Evolutionary conservation across 2,797 vertebrate genomes (phyloP).

Genomic region (Anguilla marmorata): DNA sequence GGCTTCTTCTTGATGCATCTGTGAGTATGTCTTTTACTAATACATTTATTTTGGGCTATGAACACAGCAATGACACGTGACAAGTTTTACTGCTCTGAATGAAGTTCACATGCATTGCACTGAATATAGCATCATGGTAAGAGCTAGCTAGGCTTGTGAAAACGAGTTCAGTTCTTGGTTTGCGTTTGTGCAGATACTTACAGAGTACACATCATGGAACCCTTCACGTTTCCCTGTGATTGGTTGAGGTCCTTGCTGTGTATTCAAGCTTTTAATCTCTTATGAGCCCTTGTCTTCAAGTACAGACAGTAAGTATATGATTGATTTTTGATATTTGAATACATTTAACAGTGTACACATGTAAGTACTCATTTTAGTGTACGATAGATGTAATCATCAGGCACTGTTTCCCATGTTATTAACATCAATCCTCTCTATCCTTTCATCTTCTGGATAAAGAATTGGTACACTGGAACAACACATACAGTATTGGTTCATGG

Average conservation of each 20-base stretch:
- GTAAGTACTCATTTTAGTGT: neutral
- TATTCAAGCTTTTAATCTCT: neutral
- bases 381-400: neutral
- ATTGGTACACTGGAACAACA: neutral
- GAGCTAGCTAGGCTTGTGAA: neutral
- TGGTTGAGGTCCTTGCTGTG: neutral
- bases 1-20: neutral
- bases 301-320: neutral
- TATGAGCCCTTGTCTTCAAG: neutral
- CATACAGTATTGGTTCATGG: neutral
- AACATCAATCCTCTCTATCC: neutral
- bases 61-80: too few relatives aligned
- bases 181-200: neutral
- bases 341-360: neutral
- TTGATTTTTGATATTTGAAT: neutral
- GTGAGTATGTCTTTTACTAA: neutral
- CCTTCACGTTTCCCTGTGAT: neutral
- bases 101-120: neutral
- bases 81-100: neutral
- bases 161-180: neutral
- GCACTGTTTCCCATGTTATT: too few relatives aligned
- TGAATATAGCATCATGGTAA: neutral
- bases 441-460: neutral
- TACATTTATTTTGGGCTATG: neutral
- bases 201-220: neutral